A percentile compares a stretch with the other conserved stretches of the same genome.
Conservation (phyloP, 2,797 vertebrate genomes). For the Meda fulgida region DNA sequence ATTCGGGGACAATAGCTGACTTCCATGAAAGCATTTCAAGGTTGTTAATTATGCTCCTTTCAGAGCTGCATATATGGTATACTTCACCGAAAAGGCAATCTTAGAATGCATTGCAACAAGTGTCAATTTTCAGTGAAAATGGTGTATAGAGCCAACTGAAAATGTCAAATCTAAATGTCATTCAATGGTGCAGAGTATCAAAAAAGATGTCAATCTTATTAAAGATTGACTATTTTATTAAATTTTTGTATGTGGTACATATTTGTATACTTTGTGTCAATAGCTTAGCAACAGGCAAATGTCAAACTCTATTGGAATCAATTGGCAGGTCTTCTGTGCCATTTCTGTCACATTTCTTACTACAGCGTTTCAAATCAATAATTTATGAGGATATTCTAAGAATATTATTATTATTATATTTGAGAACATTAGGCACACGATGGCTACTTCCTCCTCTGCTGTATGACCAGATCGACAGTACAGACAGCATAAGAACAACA, state of each 20-base stretch:
- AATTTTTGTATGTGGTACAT: neutral
- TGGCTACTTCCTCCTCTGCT: neutral
- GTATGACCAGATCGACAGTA: too few relatives aligned
- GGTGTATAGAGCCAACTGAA: neutral
- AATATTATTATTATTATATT: neutral
- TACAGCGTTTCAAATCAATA: neutral
- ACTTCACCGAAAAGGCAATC: neutral
- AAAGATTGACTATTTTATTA: neutral
- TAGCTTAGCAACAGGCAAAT: slow-evolving; percentile 5
- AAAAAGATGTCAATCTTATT: slow-evolving; percentile 1
- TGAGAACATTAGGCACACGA: neutral
- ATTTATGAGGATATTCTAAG: neutral
- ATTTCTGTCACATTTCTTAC: neutral
- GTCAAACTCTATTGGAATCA: neutral
- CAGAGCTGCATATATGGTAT: neutral
- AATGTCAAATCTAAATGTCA: neutral
- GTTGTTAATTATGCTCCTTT: neutral
- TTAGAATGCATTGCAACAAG: neutral
- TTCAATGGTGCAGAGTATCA: neutral
- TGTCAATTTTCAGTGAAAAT: neutral
- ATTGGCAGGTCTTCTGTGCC: neutral
- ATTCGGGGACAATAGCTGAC: neutral
- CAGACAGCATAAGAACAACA: too few relatives aligned
- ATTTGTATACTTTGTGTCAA: slow-evolving; percentile 19
- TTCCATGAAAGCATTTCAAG: neutral